phyloP scores from a whole-genome alignment of 2,888 invertebrate species.

The Agonopterix heracliana region DNA sequence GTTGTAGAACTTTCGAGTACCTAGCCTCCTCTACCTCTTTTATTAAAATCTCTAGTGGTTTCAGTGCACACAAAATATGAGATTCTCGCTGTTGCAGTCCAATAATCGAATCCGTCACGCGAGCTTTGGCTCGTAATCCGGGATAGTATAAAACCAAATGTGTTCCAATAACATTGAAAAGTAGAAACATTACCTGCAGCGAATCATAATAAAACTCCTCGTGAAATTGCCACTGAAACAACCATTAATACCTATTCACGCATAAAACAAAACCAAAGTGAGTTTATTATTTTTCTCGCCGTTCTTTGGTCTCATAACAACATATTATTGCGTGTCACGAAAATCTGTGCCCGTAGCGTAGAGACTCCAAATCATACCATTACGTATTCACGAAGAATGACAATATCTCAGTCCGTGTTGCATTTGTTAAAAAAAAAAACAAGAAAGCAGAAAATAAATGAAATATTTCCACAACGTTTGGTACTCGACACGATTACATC shows the following conservation, averaged over 20 bases:
- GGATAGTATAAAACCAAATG: conserved; percentile 46
- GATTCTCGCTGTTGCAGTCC: conserved; percentile 16
- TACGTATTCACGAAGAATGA: conserved; percentile 39
- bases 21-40: no score
- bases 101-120: conserved; percentile 53
- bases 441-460: conserved; percentile 2
- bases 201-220: conserved; percentile 60
- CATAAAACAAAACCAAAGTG: conserved; percentile 47
- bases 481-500: neutral
- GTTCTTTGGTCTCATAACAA: conserved; percentile 35
- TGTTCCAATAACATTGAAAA: conserved; percentile 54
- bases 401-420: conserved; percentile 23
- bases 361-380: conserved; percentile 36
- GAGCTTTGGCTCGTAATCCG: conserved; percentile 44
- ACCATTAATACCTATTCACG: conserved; percentile 56
- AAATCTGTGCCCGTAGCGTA: conserved; percentile 31
- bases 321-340: conserved; percentile 26
- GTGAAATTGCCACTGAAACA: conserved; percentile 44
- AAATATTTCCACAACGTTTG: conserved; percentile 7
- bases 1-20: no score
- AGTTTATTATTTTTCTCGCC: conserved; percentile 28
- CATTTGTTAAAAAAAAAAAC: conserved; percentile 18
- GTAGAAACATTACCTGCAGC: conserved; percentile 43
- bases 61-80: no score
- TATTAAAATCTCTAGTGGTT: no score